Conservation (phyloP, 2,113 vertebrate species). For the Neotragus pygmaeus region DNA sequence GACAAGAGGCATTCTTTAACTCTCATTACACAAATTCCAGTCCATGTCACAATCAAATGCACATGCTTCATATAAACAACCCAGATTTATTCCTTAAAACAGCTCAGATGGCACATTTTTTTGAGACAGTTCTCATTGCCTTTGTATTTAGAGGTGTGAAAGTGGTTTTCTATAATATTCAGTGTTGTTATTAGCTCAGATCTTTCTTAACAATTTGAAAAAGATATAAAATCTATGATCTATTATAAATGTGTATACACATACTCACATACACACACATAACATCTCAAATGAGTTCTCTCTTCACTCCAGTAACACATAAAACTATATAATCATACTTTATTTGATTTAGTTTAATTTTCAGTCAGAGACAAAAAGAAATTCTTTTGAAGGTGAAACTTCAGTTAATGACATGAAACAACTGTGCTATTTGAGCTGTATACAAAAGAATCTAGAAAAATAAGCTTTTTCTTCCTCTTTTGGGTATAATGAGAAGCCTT, state of each 20-base stretch:
- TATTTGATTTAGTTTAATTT: slow-evolving; percentile 33
- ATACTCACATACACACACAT: not conserved
- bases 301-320: not conserved
- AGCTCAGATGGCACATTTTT: not conserved
- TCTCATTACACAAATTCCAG: not conserved
- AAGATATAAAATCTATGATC: not conserved
- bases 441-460: slow-evolving; percentile 23
- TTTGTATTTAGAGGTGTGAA: not conserved
- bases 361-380: not conserved
- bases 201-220: not conserved
- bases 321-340: not conserved
- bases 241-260: not conserved
- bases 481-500: slow-evolving; percentile 5
- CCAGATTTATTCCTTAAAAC: not conserved
- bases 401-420: not conserved
- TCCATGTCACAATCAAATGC: not conserved
- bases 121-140: not conserved
- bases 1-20: not conserved
- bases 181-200: not conserved
- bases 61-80: not conserved
- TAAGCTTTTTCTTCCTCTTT: not conserved
- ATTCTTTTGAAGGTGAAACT: slow-evolving; percentile 32
- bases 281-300: not conserved
- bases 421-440: not conserved
- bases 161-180: not conserved